Conservation (phyloP, 2,797 vertebrate species). For the Sebastes variabilis region DNA sequence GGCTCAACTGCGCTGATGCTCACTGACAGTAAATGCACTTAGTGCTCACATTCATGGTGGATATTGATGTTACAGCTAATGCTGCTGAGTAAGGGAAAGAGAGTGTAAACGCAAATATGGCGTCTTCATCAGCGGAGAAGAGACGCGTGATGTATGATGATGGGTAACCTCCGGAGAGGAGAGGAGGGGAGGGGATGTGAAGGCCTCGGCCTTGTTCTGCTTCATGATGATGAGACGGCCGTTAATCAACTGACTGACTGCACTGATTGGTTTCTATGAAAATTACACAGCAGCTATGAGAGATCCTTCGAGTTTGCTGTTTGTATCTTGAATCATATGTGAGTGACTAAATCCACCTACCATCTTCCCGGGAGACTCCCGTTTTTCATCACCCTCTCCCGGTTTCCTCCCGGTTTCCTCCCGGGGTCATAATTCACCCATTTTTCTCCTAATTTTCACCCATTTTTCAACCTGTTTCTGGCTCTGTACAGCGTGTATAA, state of each 20-base stretch:
- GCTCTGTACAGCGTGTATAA: too few relatives aligned
- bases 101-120: constrained; percentile 2
- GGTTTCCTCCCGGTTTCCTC: too few relatives aligned
- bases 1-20: constrained; percentile 9
- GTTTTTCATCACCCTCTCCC: too few relatives aligned
- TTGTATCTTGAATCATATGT: not conserved
- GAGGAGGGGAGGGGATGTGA: not conserved
- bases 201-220: not conserved
- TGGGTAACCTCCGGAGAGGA: not conserved
- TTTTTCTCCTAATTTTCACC: too few relatives aligned
- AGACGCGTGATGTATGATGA: constrained; percentile 22
- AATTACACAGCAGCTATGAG: not conserved
- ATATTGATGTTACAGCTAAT: not conserved
- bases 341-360: not conserved
- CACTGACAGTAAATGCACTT: constrained; percentile 16
- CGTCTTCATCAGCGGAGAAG: not conserved
- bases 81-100: not conserved
- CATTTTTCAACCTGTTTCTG: too few relatives aligned
- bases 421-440: too few relatives aligned
- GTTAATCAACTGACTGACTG: constrained; percentile 19
- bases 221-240: not conserved
- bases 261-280: constrained; percentile 15
- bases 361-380: too few relatives aligned
- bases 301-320: not conserved
- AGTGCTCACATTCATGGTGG: constrained; percentile 2